A percentile compares a stretch with the other conserved stretches of the same genome.
phyloP scores from a whole-genome alignment of 2,888 invertebrate species.

The Spisula subtruncata region DNA sequence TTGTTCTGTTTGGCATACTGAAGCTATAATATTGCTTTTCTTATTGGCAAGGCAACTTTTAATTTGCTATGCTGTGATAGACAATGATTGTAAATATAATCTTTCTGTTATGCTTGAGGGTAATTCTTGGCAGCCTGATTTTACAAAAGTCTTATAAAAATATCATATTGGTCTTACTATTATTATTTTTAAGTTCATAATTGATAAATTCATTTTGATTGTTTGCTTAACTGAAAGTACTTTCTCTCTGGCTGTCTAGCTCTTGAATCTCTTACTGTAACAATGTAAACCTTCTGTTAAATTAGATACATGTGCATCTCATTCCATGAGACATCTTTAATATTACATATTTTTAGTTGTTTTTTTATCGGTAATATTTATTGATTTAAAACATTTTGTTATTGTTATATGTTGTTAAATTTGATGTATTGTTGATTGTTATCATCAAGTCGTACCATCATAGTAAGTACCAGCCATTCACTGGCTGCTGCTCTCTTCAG shows the following conservation, averaged over 20 bases:
- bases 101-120: no score
- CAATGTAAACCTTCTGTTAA: neutral
- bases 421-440: conserved; percentile 4
- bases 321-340: neutral
- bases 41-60: no score
- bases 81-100: neutral
- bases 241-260: no score
- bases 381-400: conserved; percentile 18
- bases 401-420: neutral
- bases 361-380: neutral
- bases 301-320: no score
- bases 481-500: no score
- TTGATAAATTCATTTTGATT: no score
- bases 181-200: no score
- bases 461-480: no score
- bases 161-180: no score
- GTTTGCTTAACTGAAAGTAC: no score
- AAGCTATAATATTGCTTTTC: neutral
- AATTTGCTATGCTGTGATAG: neutral
- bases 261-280: neutral
- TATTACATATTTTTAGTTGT: neutral
- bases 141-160: no score
- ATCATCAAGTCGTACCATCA: neutral
- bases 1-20: neutral
- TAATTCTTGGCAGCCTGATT: no score